Base-by-base conservation (phyloP, 2,113 vertebrate genomes). In the Melanocharis versteri region DNA sequence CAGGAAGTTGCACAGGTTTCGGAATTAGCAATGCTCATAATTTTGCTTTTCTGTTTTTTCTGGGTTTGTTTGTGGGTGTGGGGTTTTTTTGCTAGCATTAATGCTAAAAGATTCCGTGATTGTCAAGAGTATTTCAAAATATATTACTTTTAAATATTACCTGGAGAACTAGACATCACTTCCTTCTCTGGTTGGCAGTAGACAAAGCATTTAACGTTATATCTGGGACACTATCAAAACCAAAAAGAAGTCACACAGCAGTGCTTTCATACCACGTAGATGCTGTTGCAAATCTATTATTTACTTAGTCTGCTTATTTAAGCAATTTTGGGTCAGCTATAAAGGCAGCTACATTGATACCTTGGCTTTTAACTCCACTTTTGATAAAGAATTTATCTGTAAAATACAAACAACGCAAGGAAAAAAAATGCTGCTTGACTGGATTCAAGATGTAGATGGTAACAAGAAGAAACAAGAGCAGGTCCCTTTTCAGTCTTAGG, bases 61-160 rank as follows among this genome's bases (percentile, higher is more conserved):
- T 6, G 10, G 5, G 12, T 12, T 60, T 23, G 7, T 19, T 42
- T 40, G 33, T 6, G 6, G 9, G n/a, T 15, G 23, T 4, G 0
- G 2, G 12, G 22, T 12, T 6, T 13, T 9, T 40, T 23, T 26
- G 1, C 20, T 57, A 60, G 50, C 31, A 6, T 42, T 15, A 81
- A 76, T 62, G 54, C 13, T 66, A 33, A 75, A 75, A 44, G 3
- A 45, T 28, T 61, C 17, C 19, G 35, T 18, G 33, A 44, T 26
- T 89, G 3, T 11, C 26, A 64, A 16, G 4, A 9, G 3, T 26
- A 45, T 66, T 62, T 82, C 3, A 5, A 23, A 30, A 37, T 22
- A 17, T 12, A 21, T 31, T 73, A 5, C 40, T 62, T 17, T 22
- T 15, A 73, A n/a, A 44, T 78, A 61, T 30, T 54, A 44, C 16